Percentiles rank a stretch among this genome's conserved stretches.
Conservation (phyloP, 2,797 vertebrate genomes). For the Bucorvus abyssinicus region DNA sequence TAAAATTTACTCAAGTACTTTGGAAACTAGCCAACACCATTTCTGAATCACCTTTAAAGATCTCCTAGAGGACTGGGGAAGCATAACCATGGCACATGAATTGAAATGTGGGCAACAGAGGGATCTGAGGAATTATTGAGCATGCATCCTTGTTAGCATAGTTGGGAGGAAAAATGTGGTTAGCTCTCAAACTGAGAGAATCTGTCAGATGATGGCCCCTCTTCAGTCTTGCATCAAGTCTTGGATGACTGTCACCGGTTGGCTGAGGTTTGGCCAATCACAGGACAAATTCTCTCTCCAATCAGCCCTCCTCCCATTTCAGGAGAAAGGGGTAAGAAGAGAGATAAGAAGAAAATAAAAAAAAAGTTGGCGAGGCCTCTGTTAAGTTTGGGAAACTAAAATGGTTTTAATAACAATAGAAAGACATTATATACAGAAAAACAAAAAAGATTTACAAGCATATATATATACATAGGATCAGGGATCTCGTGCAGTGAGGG, state of each 20-base stretch:
- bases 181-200: not conserved
- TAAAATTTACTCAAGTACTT: not conserved
- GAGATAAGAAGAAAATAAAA: too few species aligned
- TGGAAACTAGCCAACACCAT: not conserved
- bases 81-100: not conserved
- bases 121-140: not conserved
- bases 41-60: not conserved
- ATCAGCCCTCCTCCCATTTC: too few species aligned
- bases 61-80: not conserved
- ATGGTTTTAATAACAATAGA: too few species aligned
- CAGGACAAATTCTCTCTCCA: too few species aligned
- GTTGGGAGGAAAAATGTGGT: not conserved
- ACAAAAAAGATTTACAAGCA: too few species aligned
- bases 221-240: not conserved
- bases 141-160: not conserved
- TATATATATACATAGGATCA: too few species aligned
- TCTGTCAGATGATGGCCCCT: not conserved
- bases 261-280: too few species aligned
- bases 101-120: not conserved
- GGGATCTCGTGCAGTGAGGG: too few species aligned
- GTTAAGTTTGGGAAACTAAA: too few species aligned
- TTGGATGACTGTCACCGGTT: not conserved
- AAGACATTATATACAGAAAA: too few species aligned
- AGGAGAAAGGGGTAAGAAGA: too few species aligned
- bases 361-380: too few species aligned